Evolutionary conservation across 2,797 vertebrate species (phyloP).

Genomic region (Propithecus perrieri): DNA sequence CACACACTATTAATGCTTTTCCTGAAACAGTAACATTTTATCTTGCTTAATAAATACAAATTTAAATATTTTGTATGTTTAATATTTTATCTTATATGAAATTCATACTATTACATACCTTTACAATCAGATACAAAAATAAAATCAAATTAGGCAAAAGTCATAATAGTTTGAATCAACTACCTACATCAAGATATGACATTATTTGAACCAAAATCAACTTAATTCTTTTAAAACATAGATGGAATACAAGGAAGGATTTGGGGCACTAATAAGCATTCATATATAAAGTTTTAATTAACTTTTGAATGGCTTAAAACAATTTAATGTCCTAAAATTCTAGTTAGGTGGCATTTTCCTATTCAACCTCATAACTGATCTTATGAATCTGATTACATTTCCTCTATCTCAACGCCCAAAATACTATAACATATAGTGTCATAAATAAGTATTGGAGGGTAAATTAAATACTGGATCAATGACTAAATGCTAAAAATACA

Average conservation of each 20-base stretch:
- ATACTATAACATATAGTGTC: background rate
- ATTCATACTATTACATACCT: background rate
- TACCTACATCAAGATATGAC: background rate
- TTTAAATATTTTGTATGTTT: slow-evolving; percentile 32
- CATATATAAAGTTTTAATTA: background rate
- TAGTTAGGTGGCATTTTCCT: background rate
- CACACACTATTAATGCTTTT: background rate
- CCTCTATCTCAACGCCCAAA: background rate
- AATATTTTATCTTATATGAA: slow-evolving; percentile 28
- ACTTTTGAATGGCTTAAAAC: background rate
- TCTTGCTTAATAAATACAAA: background rate
- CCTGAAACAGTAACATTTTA: background rate
- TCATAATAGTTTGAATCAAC: background rate
- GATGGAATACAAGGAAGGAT: background rate
- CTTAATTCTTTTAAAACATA: background rate
- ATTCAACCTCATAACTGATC: background rate
- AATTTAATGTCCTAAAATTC: background rate
- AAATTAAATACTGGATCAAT: background rate
- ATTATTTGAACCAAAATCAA: background rate
- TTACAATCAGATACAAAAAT: background rate
- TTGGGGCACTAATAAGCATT: background rate
- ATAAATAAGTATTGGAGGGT: background rate
- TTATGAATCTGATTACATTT: background rate
- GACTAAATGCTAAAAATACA: background rate
- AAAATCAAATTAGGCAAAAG: background rate